A percentile compares a stretch with the other conserved stretches of the same genome.
Conservation (phyloP, 2,113 vertebrate species). For the Pygoscelis antarcticus region DNA sequence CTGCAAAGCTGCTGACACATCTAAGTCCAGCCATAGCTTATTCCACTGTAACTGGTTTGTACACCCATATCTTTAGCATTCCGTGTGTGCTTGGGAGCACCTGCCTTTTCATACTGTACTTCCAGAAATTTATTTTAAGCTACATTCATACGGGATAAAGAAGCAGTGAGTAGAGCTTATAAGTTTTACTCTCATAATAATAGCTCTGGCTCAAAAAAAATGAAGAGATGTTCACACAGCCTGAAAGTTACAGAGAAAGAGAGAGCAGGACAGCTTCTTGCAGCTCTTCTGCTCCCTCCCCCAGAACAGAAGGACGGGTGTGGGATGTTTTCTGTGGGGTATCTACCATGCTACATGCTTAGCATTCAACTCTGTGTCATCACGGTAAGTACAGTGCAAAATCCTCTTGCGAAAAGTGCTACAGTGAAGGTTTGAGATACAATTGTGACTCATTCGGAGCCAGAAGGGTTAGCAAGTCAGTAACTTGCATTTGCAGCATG, state of each 20-base stretch:
- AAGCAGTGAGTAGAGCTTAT: not conserved
- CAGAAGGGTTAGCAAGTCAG: not conserved
- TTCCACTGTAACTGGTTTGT: not conserved
- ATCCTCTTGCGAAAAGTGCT: constrained; percentile 58
- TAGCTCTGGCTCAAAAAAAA: constrained; percentile 32
- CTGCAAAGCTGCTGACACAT: not conserved
- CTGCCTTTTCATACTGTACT: constrained; percentile 24
- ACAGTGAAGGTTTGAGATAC: constrained; percentile 10
- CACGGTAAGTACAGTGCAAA: constrained; percentile 61
- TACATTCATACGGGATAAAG: not conserved
- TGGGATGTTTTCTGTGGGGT: constrained; percentile 5
- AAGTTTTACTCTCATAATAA: not conserved
- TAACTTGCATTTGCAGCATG: constrained; percentile 30
- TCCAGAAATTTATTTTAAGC: constrained; percentile 9
- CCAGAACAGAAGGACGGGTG: not conserved
- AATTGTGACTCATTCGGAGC: not conserved
- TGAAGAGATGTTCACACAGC: not conserved
- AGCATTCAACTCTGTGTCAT: constrained; percentile 3
- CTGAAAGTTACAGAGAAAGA: not conserved
- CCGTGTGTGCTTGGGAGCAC: not conserved
- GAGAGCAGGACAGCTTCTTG: not conserved
- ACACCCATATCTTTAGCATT: not conserved
- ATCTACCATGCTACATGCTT: constrained; percentile 26
- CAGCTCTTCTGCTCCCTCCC: constrained; percentile 24
- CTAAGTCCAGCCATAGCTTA: not conserved